phyloP scores from a whole-genome alignment of 2,797 vertebrate genomes.

The Knipowitschia caucasica region DNA sequence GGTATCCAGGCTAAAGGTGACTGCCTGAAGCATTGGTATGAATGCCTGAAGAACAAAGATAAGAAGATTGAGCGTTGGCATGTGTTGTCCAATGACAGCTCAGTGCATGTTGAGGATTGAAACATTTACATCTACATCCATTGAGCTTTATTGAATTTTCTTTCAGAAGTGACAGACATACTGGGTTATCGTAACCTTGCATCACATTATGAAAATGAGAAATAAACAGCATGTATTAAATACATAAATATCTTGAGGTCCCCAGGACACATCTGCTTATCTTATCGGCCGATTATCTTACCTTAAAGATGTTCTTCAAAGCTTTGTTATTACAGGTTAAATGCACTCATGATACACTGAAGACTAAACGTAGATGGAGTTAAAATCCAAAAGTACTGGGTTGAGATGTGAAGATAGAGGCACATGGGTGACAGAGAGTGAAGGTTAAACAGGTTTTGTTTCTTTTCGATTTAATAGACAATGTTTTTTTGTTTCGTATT shows the following conservation, averaged over 20 bases:
- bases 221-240: too few species aligned
- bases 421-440: too few species aligned
- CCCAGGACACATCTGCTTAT: background rate
- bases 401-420: too few species aligned
- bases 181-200: conserved; percentile 3
- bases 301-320: conserved; percentile 15
- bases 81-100: conserved; percentile 86
- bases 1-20: conserved; percentile 95
- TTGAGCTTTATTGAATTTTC: conserved; percentile 3
- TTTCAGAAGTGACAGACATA: conserved; percentile 18
- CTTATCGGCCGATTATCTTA: background rate
- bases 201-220: too few species aligned
- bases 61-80: conserved; percentile 97
- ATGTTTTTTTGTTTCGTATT: too few species aligned
- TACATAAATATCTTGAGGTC: conserved; percentile 28
- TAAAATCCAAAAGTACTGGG: too few species aligned
- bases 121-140: background rate
- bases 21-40: conserved; percentile 96
- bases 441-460: too few species aligned
- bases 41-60: conserved; percentile 97
- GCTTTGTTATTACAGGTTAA: conserved; percentile 5
- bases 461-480: too few species aligned
- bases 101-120: conserved; percentile 83
- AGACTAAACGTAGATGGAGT: too few species aligned
- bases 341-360: too few species aligned